Percentiles rank a stretch among this genome's conserved stretches.
Conservation (phyloP, 92 coral and sea anemone species). For the Palythoa grandis region DNA sequence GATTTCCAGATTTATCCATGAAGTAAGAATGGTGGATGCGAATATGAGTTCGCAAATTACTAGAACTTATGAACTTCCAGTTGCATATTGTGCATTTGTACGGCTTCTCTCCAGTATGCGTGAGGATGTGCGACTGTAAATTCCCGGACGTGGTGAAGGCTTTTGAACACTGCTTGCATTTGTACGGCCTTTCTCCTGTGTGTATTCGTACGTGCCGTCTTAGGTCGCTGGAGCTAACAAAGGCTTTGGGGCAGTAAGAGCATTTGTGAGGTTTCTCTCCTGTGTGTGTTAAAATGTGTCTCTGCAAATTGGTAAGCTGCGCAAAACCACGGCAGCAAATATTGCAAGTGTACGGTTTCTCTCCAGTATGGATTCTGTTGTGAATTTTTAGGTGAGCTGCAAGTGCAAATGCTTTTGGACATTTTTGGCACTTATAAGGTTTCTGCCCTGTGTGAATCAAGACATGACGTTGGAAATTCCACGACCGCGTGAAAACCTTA, state of each 20-base stretch:
- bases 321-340: conserved; percentile 98
- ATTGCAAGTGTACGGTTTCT: conserved; percentile 95
- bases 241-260: conserved; percentile 97
- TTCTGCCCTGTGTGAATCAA: conserved; percentile 98
- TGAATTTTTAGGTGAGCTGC: conserved; percentile 99
- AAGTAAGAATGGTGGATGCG: conserved; percentile 94
- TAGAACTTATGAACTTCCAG: conserved; percentile 99
- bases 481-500: conserved; percentile 96
- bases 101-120: conserved; percentile 98
- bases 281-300: conserved; percentile 96
- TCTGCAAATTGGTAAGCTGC: conserved; percentile 92
- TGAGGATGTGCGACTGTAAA: conserved; percentile 93
- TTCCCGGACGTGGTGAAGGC: conserved; percentile 99
- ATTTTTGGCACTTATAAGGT: conserved; percentile 97
- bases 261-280: conserved; percentile 99
- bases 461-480: conserved; percentile 99
- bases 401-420: conserved; percentile 98
- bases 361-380: conserved; percentile 97
- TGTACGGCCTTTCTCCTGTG: conserved; percentile 97
- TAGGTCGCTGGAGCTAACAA: conserved; percentile 98
- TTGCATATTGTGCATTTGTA: conserved; percentile 95
- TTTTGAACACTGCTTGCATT: conserved; percentile 97
- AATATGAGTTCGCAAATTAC: conserved; percentile 96
- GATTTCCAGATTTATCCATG: conserved; percentile 68
- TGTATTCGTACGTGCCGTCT: conserved; percentile 97